Base-by-base conservation (phyloP, 2,888 invertebrate species). In the Acanthosepion lycidas region DNA sequence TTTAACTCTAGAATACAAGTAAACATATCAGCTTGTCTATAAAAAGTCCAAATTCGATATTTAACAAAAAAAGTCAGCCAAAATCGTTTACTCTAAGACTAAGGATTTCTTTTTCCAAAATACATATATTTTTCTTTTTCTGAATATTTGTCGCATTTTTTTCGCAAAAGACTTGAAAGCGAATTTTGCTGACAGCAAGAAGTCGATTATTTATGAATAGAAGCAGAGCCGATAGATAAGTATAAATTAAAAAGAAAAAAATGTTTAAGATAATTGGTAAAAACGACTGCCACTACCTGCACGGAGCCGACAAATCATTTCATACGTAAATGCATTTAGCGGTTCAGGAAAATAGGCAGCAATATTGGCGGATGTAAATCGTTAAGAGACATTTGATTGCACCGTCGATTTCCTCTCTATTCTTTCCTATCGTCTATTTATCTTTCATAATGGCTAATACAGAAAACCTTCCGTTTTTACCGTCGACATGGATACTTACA, bases 381-480 rank as follows among this genome's bases (percentile, higher is more conserved):
- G 78, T 78, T n/a, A 78, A 78, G 78, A 78, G 78, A n/a, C 78
- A 78, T 78, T n/a, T n/a, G 78, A 78, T 59, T 59, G 23, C 59
- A 59, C 78, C 15, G 78, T n/a, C 78, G 28, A 78, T n/a, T 78
- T 78, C 78, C n/a, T 28, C n/a, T 78, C 12, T 78, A n/a, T 78
- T 78, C 28, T 78, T 78, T 78, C n/a, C 59, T 59, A 20, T 59
- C 59, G 23, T 59, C 59, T 23, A 59, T 59, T 59, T 20, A 59
- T 78, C n/a, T 78, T 78, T 78, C 78, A 78, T 78, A 78, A n/a
- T 78, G n/a, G n/a, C 78, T 78, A 78, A 78, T 78, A n/a, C n/a
- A 78, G 78, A 78, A 28, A 78, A 78, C n/a, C n/a, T 28, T 78
- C 78, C n/a, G 28, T n/a, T 78, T 28, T 78, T 78, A 78, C 78